Evolutionary conservation across 2,797 vertebrate species (phyloP).

Genomic region (Micromesistius poutassou): DNA sequence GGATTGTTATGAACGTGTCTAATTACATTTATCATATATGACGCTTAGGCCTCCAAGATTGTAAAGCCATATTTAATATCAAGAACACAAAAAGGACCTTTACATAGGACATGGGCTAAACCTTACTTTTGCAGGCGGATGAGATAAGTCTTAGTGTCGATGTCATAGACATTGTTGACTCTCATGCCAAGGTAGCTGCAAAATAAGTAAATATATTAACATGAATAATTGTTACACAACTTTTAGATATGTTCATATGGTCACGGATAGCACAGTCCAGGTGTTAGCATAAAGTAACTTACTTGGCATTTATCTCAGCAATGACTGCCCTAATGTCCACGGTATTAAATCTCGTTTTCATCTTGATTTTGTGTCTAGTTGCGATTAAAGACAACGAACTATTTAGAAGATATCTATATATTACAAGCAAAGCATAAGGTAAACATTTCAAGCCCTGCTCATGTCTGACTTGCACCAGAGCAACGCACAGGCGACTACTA

Average conservation of each 20-base stretch:
- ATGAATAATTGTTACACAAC: neutral
- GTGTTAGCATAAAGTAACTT: slow-evolving; percentile 35
- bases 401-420: neutral
- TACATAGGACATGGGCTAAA: neutral
- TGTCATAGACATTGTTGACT: slow-evolving; percentile 96
- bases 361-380: slow-evolving; percentile 45
- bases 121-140: slow-evolving; percentile 97
- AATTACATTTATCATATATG: neutral
- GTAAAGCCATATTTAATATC: neutral
- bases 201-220: neutral
- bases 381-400: neutral
- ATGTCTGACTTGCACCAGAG: neutral
- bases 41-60: neutral
- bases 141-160: slow-evolving; percentile 96
- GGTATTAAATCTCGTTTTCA: slow-evolving; percentile 91
- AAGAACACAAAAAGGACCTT: neutral
- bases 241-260: neutral
- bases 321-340: slow-evolving; percentile 87
- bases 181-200: slow-evolving; percentile 92
- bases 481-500: neutral
- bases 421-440: neutral
- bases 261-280: neutral
- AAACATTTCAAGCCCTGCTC: slow-evolving; percentile 28
- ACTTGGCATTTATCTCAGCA: slow-evolving; percentile 88
- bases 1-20: neutral